Evolutionary conservation across 2,888 invertebrate genomes (phyloP), one percentile per base, ranked within the genome.

Genomic region (Nineta flava): DNA sequence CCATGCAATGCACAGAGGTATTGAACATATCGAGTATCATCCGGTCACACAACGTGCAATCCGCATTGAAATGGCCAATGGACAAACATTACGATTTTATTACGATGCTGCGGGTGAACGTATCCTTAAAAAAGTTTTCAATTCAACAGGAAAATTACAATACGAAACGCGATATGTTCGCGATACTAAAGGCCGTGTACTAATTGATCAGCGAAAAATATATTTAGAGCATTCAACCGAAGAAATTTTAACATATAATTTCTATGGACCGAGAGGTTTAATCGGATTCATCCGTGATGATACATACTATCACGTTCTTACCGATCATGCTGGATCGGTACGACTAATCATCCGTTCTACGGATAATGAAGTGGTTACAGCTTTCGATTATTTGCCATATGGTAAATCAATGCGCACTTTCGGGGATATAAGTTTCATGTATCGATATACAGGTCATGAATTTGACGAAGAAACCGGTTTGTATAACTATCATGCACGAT

Each of bases 311-410:
- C 46, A 26, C 13, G 55, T 57, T 3, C 47, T 52, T 12, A 56
- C 55, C 4, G 59, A 59, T 50, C 57, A 58, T 31, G 46, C 47
- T 6, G 58, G 58, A 1, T 58, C 58, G 1, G 46, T 53, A 3
- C 31, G 57, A 16, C 31, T 56, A 34, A 52, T 59, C 1, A 51
- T 54, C 1, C 48, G 50, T 6, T 44, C 46, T 1, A 53, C 53
- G 9, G 45, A 48, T 4, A 54, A 53, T 2, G 45, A 53, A 48
- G 56, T 58, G 7, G 54, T 58, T 1, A 57, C 57, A 7, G 56
- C 55, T 0, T 59, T 57, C 41, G 57, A 59, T 46, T 59, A 59
- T 47, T 17, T 53, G 15, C 57, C 58, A 0, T 59, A 58, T 41
- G 59, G 59, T 2, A 49, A 51, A 10, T 3, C 52, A 1, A 53